Percentiles rank a stretch among this genome's conserved stretches.
Conservation (phyloP, 2,113 vertebrate genomes). For the Crotalus viridis region DNA sequence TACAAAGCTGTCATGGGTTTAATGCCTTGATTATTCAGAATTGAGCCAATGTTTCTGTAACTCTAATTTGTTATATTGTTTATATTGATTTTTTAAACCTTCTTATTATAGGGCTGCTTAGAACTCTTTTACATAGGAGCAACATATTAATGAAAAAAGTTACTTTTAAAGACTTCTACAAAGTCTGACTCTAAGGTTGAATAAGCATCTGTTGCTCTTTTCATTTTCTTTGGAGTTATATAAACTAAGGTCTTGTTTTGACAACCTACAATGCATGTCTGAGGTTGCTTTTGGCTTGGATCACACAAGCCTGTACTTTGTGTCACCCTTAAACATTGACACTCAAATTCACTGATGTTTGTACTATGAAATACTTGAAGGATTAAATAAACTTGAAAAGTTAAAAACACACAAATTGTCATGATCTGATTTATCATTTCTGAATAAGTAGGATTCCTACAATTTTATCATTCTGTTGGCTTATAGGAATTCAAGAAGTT, state of each 20-base stretch:
- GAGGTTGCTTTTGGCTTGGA: not conserved
- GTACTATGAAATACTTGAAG: not conserved
- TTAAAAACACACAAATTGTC: not conserved
- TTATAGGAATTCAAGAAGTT: not conserved
- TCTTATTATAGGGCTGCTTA: not conserved
- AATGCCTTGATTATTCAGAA: not conserved
- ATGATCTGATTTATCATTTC: not conserved
- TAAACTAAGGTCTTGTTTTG: not conserved
- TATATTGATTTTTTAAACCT: not conserved
- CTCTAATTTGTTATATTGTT: not conserved
- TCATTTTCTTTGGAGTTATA: not conserved
- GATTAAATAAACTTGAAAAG: not conserved
- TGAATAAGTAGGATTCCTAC: not conserved
- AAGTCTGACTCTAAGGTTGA: not conserved
- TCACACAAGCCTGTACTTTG: not conserved
- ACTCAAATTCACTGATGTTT: not conserved
- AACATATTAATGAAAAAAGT: not conserved
- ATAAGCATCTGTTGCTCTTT: not conserved
- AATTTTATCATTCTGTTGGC: not conserved
- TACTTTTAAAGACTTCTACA: conserved; percentile 19
- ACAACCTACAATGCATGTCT: not conserved
- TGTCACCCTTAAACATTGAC: not conserved
- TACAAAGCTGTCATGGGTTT: conserved; percentile 17
- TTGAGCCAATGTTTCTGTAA: not conserved
- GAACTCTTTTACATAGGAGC: not conserved